phyloP scores from a whole-genome alignment of 1,140 invertebrate species.

The Drosophila murphyi region DNA sequence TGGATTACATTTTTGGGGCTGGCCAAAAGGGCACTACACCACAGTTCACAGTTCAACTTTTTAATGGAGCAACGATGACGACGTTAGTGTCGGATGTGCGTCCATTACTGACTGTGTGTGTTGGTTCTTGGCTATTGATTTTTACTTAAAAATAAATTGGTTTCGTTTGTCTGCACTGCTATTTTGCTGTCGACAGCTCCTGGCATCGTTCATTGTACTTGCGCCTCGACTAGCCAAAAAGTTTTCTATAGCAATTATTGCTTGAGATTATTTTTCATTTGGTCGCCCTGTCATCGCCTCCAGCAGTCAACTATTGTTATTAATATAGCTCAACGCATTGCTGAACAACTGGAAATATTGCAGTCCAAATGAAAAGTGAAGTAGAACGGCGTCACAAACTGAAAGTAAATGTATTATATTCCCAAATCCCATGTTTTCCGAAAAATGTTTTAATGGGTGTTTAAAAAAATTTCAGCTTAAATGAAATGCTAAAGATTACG shows the following conservation, averaged over 20 bases:
- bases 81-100: slow-evolving; percentile 1
- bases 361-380: slow-evolving; percentile 66
- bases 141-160: slow-evolving; percentile 82
- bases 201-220: background rate
- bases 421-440: background rate
- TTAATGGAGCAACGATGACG: slow-evolving; percentile 27
- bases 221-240: slow-evolving; percentile 46
- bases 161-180: slow-evolving; percentile 75
- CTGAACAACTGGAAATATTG: slow-evolving; percentile 55
- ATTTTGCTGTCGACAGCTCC: slow-evolving; percentile 36
- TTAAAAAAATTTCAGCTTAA: slow-evolving; percentile 13
- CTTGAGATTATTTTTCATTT: slow-evolving; percentile 79
- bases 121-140: slow-evolving; percentile 68
- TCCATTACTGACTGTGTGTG: background rate
- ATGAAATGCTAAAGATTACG: slow-evolving; percentile 28
- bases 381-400: slow-evolving; percentile 8
- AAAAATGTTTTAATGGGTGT: background rate
- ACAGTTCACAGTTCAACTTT: slow-evolving; percentile 13
- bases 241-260: slow-evolving; percentile 75
- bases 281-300: slow-evolving; percentile 37
- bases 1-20: slow-evolving; percentile 23
- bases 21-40: background rate
- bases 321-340: slow-evolving; percentile 65
- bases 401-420: background rate
- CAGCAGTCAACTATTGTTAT: slow-evolving; percentile 68